Evolutionary conservation across 1,140 invertebrate species (phyloP).

Genomic region (Caenorhabditis tropicalis): DNA sequence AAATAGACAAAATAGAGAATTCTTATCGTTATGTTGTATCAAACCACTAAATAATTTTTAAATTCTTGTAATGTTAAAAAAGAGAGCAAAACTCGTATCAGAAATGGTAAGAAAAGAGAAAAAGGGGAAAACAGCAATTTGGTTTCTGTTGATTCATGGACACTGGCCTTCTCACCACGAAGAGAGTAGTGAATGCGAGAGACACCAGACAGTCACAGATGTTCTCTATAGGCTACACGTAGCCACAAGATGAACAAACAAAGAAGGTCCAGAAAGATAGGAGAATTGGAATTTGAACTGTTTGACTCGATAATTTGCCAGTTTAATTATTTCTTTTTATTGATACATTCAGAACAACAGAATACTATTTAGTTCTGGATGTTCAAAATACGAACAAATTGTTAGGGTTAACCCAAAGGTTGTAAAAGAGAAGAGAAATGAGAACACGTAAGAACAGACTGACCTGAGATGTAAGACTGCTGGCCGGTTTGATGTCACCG

Average conservation of each 20-base stretch:
- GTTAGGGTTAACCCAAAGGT: no score
- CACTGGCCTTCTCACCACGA: background rate
- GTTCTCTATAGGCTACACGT: slow-evolving; percentile 5
- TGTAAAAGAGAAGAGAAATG: background rate
- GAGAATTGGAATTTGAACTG: background rate
- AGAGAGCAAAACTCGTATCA: background rate
- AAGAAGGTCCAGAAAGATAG: background rate
- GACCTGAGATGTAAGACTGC: background rate
- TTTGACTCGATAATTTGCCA: no score
- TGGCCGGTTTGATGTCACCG: background rate
- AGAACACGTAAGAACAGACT: background rate
- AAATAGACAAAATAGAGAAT: no score
- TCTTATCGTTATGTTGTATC: no score
- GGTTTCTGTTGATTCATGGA: background rate
- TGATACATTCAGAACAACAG: no score
- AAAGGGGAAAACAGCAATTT: background rate
- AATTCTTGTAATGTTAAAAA: background rate
- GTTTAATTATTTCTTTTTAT: no score
- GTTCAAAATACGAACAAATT: no score
- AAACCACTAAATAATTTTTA: no score
- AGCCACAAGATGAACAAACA: background rate
- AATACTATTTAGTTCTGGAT: no score
- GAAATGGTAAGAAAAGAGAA: background rate
- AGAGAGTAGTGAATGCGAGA: background rate
- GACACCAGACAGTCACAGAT: background rate